Evolutionary conservation across 2,797 vertebrate genomes (phyloP).

Genomic region (Brachyrhaphis roseni): DNA sequence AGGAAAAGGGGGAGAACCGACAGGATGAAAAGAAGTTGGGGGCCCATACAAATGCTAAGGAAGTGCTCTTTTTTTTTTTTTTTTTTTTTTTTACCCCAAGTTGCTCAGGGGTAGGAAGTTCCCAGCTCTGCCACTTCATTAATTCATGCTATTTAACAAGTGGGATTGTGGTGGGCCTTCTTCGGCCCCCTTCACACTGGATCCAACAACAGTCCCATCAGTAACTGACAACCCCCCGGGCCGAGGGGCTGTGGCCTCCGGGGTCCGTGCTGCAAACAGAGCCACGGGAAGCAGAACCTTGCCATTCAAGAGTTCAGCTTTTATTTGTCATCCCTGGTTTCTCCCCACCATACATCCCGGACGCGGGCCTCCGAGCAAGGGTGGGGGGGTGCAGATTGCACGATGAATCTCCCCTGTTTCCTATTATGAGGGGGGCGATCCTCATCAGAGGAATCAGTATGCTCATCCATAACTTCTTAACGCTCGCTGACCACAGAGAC

Average conservation of each 20-base stretch:
- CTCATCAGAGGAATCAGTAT: slow-evolving; percentile 75
- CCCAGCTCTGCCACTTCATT: slow-evolving; percentile 86
- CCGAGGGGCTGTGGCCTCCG: slow-evolving; percentile 75
- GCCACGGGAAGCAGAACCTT: slow-evolving; percentile 75
- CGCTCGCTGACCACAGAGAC: slow-evolving; percentile 53
- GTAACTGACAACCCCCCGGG: slow-evolving; percentile 82
- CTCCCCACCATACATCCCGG: slow-evolving; percentile 71
- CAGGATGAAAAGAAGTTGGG: slow-evolving; percentile 82
- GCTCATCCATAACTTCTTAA: slow-evolving; percentile 70
- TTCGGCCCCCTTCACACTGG: slow-evolving; percentile 76
- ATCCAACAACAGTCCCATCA: slow-evolving; percentile 77
- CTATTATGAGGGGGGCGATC: slow-evolving; percentile 55
- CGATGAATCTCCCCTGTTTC: slow-evolving; percentile 73
- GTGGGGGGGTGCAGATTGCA: slow-evolving; percentile 62
- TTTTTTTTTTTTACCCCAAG: slow-evolving; percentile 36
- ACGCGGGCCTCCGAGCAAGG: slow-evolving; percentile 52
- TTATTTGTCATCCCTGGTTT: slow-evolving; percentile 80
- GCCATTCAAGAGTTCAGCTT: slow-evolving; percentile 73
- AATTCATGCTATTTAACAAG: slow-evolving; percentile 86
- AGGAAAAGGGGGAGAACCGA: slow-evolving; percentile 44
- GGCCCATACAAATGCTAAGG: slow-evolving; percentile 82
- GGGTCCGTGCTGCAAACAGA: slow-evolving; percentile 80
- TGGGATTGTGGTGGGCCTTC: slow-evolving; percentile 77
- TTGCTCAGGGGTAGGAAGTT: slow-evolving; percentile 80
- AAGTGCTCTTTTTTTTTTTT: slow-evolving; percentile 74